Percentiles rank a stretch among this genome's conserved stretches.
Evolutionary conservation across 2,113 vertebrate species (phyloP).

Genomic region (Symphodus melops): DNA sequence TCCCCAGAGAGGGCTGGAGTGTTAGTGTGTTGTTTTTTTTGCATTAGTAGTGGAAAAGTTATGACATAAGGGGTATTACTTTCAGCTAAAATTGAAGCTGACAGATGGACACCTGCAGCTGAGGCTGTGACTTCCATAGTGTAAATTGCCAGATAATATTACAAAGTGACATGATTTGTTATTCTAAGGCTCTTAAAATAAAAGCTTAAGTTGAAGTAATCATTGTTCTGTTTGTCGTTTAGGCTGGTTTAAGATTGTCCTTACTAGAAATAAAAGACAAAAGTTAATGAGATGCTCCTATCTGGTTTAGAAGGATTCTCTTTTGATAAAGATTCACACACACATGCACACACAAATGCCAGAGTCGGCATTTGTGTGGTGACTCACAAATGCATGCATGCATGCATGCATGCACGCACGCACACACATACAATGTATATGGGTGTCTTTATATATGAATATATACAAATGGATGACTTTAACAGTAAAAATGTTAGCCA

Average conservation of each 20-base stretch:
- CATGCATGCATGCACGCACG: no score
- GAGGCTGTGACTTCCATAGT: constrained; percentile 24
- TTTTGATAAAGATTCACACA: no score
- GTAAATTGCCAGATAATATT: constrained; percentile 15
- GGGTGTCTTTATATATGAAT: no score
- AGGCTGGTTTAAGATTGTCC: neutral
- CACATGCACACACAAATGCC: no score
- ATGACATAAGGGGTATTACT: constrained; percentile 40
- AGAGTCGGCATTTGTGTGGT: no score
- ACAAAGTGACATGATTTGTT: neutral
- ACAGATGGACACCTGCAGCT: constrained; percentile 60
- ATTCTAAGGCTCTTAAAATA: constrained; percentile 13
- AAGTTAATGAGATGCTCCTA: neutral
- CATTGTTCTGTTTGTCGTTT: neutral
- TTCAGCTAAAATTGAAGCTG: constrained; percentile 48
- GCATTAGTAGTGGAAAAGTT: constrained; percentile 45
- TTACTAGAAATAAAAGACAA: neutral
- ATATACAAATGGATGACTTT: no score
- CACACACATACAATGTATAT: no score
- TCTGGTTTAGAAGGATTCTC: no score
- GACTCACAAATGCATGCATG: no score
- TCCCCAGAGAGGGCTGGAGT: constrained; percentile 40
- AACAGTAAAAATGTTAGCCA: no score
- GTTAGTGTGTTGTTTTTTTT: constrained; percentile 28
- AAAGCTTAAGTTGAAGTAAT: constrained; percentile 6